Evolutionary conservation across 2,113 vertebrate genomes (phyloP).

Genomic region (Ptyas mucosa): DNA sequence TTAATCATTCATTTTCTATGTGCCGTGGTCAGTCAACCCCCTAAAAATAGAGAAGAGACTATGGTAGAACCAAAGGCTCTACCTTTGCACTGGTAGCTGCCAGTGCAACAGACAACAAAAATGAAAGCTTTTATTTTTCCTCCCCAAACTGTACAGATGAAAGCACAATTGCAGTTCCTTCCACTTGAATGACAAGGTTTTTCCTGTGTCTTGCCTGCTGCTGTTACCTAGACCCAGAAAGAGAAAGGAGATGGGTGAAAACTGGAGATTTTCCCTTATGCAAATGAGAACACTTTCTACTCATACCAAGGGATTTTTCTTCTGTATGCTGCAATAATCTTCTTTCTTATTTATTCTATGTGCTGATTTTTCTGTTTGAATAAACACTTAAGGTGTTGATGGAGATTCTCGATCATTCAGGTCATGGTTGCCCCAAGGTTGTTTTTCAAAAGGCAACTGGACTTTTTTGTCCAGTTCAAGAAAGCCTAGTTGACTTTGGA

Average conservation of each 20-base stretch:
- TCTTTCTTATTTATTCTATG: neutral
- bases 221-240: neutral
- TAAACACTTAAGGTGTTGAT: neutral
- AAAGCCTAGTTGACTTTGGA: neutral
- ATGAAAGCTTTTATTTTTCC: neutral
- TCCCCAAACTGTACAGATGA: neutral
- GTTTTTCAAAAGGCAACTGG: neutral
- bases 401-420: neutral
- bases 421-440: neutral
- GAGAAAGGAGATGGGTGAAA: neutral
- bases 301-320: neutral
- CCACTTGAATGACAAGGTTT: neutral
- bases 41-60: neutral
- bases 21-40: neutral
- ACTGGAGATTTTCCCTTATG: neutral
- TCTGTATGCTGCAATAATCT: neutral
- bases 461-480: neutral
- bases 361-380: neutral
- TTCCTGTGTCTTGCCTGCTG: neutral
- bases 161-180: neutral
- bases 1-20: neutral
- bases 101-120: neutral
- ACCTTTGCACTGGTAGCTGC: neutral
- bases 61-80: neutral
- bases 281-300: neutral